These are phyloP conservation scores for Chironomus riparius DNA, from an alignment of 2,888 invertebrate genomes.

Conservation along the genomic window DNA sequence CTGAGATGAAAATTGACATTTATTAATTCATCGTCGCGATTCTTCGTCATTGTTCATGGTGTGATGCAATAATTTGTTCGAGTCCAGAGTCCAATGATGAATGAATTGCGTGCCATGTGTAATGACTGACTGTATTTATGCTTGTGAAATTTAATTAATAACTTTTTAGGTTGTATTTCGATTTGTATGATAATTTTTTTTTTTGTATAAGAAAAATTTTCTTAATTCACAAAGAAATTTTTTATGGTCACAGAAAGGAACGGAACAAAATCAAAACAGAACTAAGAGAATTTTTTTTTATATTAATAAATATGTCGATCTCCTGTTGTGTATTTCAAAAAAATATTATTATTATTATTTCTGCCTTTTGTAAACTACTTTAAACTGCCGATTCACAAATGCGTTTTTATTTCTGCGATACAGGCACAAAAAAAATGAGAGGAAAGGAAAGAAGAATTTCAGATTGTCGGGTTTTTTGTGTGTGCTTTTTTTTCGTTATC, in stretches of 20 bases:
- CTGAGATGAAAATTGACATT: not conserved
- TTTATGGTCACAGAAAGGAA: not conserved
- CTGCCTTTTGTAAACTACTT: not conserved
- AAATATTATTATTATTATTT: constrained; percentile 6
- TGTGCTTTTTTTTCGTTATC: not conserved
- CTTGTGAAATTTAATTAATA: not conserved
- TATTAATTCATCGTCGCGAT: not conserved
- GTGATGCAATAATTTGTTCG: not conserved
- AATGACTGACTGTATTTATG: no score
- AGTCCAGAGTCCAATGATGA: not conserved
- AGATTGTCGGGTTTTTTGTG: not conserved
- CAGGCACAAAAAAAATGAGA: not conserved
- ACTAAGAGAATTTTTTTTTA: not conserved
- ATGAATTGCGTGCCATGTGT: no score
- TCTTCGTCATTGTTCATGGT: not conserved
- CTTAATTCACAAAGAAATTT: not conserved
- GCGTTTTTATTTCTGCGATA: not conserved
- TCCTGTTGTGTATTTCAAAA: constrained; percentile 10
- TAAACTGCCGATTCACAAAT: not conserved
- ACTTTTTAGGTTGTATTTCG: not conserved
- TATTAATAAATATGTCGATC: constrained; percentile 28
- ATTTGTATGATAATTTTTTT: constrained; percentile 21
- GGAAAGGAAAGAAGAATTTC: not conserved
- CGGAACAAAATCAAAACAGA: constrained; percentile 5
- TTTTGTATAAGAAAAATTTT: not conserved